Base-by-base conservation (phyloP, 2,888 invertebrate genomes). In the Drosophila meridionalis region DNA sequence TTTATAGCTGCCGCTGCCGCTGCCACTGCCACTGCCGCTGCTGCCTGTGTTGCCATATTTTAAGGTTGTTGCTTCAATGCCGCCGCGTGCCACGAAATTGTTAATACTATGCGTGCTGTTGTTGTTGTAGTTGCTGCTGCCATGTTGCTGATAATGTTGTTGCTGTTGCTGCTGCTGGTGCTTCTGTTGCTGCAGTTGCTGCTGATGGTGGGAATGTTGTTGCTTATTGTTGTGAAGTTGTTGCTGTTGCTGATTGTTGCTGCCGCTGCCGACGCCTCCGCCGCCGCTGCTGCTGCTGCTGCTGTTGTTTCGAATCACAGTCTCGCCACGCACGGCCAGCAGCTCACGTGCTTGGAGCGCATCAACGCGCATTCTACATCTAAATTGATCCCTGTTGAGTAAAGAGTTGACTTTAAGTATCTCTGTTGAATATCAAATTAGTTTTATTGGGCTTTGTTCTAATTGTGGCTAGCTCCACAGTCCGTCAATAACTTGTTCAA, bases 321-420 rank as follows among this genome's bases (percentile, higher is more conserved):
- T 87, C 72, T 91, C 91, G 76, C 90, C 84, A 83, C 90, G 90
- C 80, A 83, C 90, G 69, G 89, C 87, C 80, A 93, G 83, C 79
- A 93, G 90, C 86, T 93, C 93, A 87, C 93, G 91, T 80, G 93
- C 90, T 73, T 92, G 92, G 62, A 92, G 91, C 83, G 93, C 88
- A 79, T 93, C 93, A 74, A 93, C 92, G 83, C 92, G 93, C 92
- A 93, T 92, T 90, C 93, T 92, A 87, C 93, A 91, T 86, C 92
- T 93, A 83, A 91, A 92, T 86, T 93, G 92, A 73, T 92, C 92
- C 90, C 93, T 93, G 67, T 20, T 1, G 4, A 26, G 0, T 36
- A 26, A 59, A 11, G 20, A 26, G 1, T 20, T 5, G 32, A 34
- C 4, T 32, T n/a, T 50, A 5, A 32, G 4, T n/a, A 50, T 32